Conservation (phyloP, 2,888 invertebrate species). For the Abscondita cerata region DNA sequence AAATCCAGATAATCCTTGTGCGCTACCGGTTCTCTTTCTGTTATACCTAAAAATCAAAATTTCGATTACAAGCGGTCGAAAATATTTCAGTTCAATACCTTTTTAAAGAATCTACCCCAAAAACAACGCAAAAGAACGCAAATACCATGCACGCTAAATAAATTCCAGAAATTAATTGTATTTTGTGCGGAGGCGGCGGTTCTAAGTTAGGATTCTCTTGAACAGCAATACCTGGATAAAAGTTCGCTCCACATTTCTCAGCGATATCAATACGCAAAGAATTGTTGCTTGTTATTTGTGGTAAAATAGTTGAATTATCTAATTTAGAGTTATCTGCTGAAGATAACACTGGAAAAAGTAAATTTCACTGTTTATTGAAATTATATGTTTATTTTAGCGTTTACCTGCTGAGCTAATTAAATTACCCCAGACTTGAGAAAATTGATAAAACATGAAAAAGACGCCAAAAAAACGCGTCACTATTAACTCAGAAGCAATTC, state of each 20-base stretch:
- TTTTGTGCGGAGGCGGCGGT: conserved; percentile 75
- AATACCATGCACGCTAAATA: conserved; percentile 80
- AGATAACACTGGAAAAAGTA: conserved; percentile 55
- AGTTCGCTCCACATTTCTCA: conserved; percentile 76
- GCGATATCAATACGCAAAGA: conserved; percentile 8
- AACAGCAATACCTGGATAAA: conserved; percentile 66
- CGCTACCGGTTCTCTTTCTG: conserved; percentile 64
- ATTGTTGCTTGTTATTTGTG: not conserved
- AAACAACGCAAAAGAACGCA: conserved; percentile 76
- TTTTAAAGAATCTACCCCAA: conserved; percentile 82
- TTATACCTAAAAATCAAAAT: conserved; percentile 62
- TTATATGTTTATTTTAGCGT: conserved; percentile 39
- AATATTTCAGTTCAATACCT: conserved; percentile 62
- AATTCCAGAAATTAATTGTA: conserved; percentile 80
- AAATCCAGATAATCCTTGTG: conserved; percentile 69
- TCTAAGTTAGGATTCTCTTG: conserved; percentile 66
- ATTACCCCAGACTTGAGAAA: conserved; percentile 96
- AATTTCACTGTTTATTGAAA: not conserved
- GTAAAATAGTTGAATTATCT: not conserved
- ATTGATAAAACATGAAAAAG: conserved; percentile 96
- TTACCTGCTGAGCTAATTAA: conserved; percentile 84
- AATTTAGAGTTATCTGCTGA: conserved; percentile 11
- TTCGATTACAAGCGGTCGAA: not conserved
- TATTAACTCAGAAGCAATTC: conserved; percentile 74
- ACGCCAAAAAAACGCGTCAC: conserved; percentile 93